Conservation (phyloP, 2,888 invertebrate species). For the Electrophaes corylata region DNA sequence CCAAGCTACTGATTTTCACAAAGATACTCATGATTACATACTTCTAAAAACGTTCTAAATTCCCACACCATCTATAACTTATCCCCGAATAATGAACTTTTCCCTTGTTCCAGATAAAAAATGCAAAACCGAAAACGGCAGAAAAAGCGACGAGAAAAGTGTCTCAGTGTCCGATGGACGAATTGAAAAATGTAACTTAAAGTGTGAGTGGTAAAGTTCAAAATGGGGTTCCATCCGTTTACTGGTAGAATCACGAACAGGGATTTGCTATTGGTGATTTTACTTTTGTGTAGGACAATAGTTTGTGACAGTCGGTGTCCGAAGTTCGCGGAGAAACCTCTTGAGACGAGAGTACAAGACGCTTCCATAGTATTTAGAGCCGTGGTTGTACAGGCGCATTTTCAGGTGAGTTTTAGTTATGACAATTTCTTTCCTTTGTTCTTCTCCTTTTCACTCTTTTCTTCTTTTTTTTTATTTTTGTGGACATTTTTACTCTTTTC, state of each 20-base stretch:
- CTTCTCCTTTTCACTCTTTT: too few relatives aligned
- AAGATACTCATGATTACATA: too few relatives aligned
- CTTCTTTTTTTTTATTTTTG: too few relatives aligned
- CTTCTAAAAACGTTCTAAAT: constrained; percentile 10
- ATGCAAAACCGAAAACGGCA: constrained; percentile 74
- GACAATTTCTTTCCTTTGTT: too few relatives aligned
- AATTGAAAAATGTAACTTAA: constrained; percentile 65
- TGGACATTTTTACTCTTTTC: too few relatives aligned
- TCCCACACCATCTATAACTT: constrained; percentile 15
- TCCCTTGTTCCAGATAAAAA: constrained; percentile 73
- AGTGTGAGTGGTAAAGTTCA: constrained; percentile 45
- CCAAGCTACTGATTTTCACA: too few relatives aligned
- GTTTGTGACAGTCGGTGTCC: constrained; percentile 81
- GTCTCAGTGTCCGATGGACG: constrained; percentile 62
- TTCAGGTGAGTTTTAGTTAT: constrained; percentile 63
- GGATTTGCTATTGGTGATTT: constrained; percentile 67
- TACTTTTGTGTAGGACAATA: constrained; percentile 75
- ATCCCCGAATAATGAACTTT: constrained; percentile 21
- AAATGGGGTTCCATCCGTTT: constrained; percentile 63
- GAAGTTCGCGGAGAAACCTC: constrained; percentile 77
- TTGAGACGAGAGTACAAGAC: constrained; percentile 81
- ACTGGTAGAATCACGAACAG: constrained; percentile 62
- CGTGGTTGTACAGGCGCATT: constrained; percentile 75
- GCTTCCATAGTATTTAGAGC: constrained; percentile 83
- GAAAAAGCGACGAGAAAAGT: constrained; percentile 67